Evolutionary conservation across 2,113 vertebrate genomes (phyloP).

Genomic region (Gambusia affinis): DNA sequence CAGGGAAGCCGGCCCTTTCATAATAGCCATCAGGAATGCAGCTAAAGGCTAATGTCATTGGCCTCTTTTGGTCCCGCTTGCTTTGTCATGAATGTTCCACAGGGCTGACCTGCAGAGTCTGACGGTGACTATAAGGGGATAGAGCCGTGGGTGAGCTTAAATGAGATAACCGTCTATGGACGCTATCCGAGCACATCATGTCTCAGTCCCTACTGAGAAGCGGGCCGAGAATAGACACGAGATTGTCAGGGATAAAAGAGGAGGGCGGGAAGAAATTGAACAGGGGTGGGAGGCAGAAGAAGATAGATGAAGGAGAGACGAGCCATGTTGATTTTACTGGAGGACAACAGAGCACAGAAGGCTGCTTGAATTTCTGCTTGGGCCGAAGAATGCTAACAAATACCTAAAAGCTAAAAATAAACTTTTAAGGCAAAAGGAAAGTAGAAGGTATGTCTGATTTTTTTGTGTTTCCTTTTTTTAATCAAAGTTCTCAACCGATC

Average conservation of each 20-base stretch:
- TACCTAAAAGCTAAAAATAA: constrained; percentile 2
- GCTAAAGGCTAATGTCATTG: constrained; percentile 59
- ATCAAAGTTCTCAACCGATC: constrained; percentile 32
- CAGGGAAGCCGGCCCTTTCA: constrained; percentile 24
- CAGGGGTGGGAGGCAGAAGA: constrained; percentile 56
- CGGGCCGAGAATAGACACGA: constrained; percentile 67
- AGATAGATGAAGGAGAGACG: constrained; percentile 44
- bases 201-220: constrained; percentile 58
- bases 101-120: constrained; percentile 36
- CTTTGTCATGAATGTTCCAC: constrained; percentile 36
- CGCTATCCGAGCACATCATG: constrained; percentile 58
- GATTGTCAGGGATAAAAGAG: constrained; percentile 65
- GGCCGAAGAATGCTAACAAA: constrained; percentile 4
- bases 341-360: constrained; percentile 24
- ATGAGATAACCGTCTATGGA: constrained; percentile 61
- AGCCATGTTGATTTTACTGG: constrained; percentile 37
- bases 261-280: constrained; percentile 47
- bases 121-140: constrained; percentile 54
- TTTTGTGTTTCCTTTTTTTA: constrained; percentile 17
- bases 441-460: too few relatives aligned
- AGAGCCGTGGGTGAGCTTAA: constrained; percentile 60
- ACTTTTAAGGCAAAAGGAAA: constrained; percentile 3
- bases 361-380: constrained; percentile 7
- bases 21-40: constrained; percentile 24
- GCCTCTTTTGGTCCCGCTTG: constrained; percentile 38